phyloP scores from a whole-genome alignment of 2,888 invertebrate species.

The Macrosoma leucophasiata region DNA sequence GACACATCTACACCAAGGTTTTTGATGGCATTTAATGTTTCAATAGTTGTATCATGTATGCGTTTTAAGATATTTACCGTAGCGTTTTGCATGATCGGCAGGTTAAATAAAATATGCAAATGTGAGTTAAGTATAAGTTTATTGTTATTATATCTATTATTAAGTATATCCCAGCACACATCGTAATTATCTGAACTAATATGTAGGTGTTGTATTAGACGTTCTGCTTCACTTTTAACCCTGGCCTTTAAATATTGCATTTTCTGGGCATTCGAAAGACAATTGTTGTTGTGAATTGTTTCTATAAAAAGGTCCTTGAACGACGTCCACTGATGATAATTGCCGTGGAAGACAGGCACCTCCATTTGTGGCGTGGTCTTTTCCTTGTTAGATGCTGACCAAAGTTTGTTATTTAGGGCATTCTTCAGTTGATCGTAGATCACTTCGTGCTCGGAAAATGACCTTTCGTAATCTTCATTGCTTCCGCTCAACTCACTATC shows the following conservation, averaged over 20 bases:
- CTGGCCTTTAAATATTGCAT: conserved; percentile 15
- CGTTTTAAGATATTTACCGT: conserved; percentile 6
- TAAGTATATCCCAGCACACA: conserved; percentile 18
- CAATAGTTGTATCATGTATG: conserved; percentile 2
- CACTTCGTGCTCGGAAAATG: no score
- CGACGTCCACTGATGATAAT: conserved; percentile 3
- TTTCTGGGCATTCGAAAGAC: conserved; percentile 7
- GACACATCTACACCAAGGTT: conserved; percentile 9
- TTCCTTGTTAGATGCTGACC: conserved; percentile 1
- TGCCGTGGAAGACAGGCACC: conserved; percentile 1
- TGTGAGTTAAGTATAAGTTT: background rate
- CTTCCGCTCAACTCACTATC: no score
- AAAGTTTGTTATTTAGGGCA: conserved; percentile 5
- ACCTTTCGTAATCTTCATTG: no score
- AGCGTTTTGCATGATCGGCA: conserved; percentile 7
- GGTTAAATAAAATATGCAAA: conserved; percentile 1
- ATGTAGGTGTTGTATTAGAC: conserved; percentile 23
- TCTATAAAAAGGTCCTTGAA: conserved; percentile 10
- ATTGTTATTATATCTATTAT: conserved; percentile 3
- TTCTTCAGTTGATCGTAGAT: no score
- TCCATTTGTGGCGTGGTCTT: conserved; percentile 9
- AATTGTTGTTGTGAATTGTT: conserved; percentile 7
- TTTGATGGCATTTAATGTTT: conserved; percentile 5
- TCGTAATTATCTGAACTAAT: conserved; percentile 23
- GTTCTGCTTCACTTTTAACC: conserved; percentile 23